phyloP scores from a whole-genome alignment of 2,113 vertebrate species.

The Oncorhynchus nerka region DNA sequence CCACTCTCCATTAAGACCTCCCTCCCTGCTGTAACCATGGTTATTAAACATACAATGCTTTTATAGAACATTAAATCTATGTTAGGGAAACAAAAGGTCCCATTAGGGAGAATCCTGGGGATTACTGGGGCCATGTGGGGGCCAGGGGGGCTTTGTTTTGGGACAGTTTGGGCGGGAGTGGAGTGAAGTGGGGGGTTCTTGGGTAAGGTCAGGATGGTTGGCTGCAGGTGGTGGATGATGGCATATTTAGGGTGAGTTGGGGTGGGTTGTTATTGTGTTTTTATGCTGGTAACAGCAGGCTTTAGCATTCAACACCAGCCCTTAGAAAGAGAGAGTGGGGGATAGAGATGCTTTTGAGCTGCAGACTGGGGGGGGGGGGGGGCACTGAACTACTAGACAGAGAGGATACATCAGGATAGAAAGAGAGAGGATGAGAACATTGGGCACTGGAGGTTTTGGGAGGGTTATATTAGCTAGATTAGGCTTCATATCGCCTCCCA shows the following conservation, averaged over 20 bases:
- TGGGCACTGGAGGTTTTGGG: slow-evolving; percentile 10
- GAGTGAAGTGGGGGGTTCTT: slow-evolving; percentile 29
- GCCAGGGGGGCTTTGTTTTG: slow-evolving; percentile 43
- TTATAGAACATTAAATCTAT: slow-evolving; percentile 55
- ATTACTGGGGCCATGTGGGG: slow-evolving; percentile 27
- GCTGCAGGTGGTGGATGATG: slow-evolving; percentile 28
- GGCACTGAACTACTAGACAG: background rate
- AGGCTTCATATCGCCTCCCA: slow-evolving; percentile 35
- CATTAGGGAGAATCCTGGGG: slow-evolving; percentile 42
- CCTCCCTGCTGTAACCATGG: slow-evolving; percentile 1
- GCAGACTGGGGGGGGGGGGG: background rate
- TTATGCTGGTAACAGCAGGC: slow-evolving; percentile 37
- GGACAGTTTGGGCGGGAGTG: slow-evolving; percentile 47
- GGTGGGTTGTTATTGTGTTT: slow-evolving; percentile 36
- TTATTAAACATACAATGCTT: background rate
- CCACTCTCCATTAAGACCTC: background rate
- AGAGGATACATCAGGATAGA: background rate
- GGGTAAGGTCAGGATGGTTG: slow-evolving; percentile 3
- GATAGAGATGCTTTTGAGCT: slow-evolving; percentile 11
- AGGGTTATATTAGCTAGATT: slow-evolving; percentile 18
- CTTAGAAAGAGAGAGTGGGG: background rate
- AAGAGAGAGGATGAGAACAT: slow-evolving; percentile 17
- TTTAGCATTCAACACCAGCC: background rate
- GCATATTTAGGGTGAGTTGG: slow-evolving; percentile 1
- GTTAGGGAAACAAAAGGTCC: slow-evolving; percentile 53